Evolutionary conservation across 2,113 vertebrate species (phyloP).

Genomic region (Dasypus novemcinctus): DNA sequence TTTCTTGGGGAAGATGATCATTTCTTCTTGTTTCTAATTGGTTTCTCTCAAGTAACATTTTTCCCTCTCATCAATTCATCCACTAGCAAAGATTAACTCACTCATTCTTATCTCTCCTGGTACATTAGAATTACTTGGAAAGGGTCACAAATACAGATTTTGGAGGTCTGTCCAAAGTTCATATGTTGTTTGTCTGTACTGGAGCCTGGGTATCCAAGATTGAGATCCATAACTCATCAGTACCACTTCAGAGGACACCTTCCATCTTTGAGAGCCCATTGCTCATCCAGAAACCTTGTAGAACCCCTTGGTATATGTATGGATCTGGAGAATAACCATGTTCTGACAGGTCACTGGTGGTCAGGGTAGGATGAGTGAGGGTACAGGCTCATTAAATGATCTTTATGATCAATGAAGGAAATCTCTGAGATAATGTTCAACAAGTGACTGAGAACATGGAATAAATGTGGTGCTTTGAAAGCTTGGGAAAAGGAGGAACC

Average conservation of each 20-base stretch:
- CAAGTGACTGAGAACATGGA: background rate
- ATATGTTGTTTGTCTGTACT: background rate
- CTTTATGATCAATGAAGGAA: background rate
- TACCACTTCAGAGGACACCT: background rate
- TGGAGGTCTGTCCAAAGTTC: background rate
- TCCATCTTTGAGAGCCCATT: background rate
- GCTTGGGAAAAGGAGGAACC: background rate
- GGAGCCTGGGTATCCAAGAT: background rate
- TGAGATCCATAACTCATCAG: background rate
- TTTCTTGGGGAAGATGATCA: background rate
- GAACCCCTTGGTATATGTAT: background rate
- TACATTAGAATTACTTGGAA: background rate
- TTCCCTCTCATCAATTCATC: background rate
- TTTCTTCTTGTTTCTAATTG: background rate
- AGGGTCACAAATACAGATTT: background rate
- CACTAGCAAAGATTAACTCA: background rate
- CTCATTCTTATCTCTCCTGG: background rate
- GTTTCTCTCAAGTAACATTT: background rate
- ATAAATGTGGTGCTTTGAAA: background rate
- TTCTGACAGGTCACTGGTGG: background rate
- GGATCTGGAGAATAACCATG: background rate
- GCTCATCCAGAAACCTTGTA: background rate
- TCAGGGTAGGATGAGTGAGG: background rate
- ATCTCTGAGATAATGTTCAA: background rate
- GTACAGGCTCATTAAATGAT: background rate